Evolutionary conservation across 2,797 vertebrate genomes (phyloP), one percentile per base, ranked within the genome.

Genomic region (Botia kubotai): DNA sequence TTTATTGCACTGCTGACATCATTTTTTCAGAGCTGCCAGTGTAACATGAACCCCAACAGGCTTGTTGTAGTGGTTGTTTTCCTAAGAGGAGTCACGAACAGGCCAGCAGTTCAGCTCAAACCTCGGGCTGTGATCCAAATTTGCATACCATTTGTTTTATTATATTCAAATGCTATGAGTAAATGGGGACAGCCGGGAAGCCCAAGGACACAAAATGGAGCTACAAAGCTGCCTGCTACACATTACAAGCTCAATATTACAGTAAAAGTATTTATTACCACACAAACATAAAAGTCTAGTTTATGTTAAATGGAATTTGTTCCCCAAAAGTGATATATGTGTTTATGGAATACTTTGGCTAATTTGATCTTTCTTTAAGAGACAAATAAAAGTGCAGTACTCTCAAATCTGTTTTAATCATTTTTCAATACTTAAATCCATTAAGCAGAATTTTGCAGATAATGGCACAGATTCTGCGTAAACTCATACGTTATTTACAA

Each of bases 81-180:
- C 57, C 21, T 58, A 17, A 60, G 43, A 62, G 8, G 39, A 78
- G 57, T 63, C 57, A 53, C 19, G 58, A 43, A 72, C 23, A 50
- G 0, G 46, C 23, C 77, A 71, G 77, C 43, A 79, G 68, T 63
- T 79, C 29, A 63, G 58, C 68, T 23, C 67, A 71, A 52, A 79
- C 77, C 77, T 53, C 57, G 53, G 69, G 68, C 46, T 63, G 36
- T 52, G 36, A 72, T 72, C 26, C 17, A 55, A 71, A 72, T 79
- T 79, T 79, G 69, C 77, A 79, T 72, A 60, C n/a, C 12, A 43
- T 79, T 79, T 79, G 77, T 63, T 72, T 79, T 72, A 77, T 77
- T 17, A 52, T 79, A 72, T 79, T 39, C 77, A 79, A 72, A 79
- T 55, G 14, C 19, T 72, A 3, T 4, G 14, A 53, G 68, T 79